These are phyloP conservation scores for Pseudochirops cupreus DNA, from an alignment of 2,797 vertebrate species.

Conservation along the genomic window DNA sequence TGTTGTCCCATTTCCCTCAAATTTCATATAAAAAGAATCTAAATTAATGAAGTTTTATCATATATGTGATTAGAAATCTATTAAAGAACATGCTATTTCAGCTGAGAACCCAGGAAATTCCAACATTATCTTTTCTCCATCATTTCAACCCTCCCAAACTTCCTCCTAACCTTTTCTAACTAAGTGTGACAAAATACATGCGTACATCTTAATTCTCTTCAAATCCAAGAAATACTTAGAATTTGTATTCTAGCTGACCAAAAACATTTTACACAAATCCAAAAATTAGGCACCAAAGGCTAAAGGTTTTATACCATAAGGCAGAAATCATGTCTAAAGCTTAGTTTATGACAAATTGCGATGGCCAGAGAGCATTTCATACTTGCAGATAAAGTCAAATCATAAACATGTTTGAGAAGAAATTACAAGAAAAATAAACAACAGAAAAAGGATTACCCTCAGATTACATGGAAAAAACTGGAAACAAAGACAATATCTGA, in stretches of 20 bases:
- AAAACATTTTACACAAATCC: not conserved
- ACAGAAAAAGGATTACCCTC: not conserved
- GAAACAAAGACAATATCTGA: constrained; percentile 42
- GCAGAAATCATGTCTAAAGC: constrained; percentile 38
- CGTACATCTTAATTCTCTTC: not conserved
- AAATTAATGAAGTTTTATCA: constrained; percentile 24
- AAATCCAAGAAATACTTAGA: not conserved
- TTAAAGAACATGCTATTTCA: constrained; percentile 27
- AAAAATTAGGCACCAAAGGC: not conserved
- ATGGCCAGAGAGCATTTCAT: not conserved
- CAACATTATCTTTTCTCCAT: constrained; percentile 43
- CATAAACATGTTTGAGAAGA: constrained; percentile 30
- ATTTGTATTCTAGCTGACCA: not conserved
- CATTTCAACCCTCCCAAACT: not conserved
- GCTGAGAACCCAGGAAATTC: constrained; percentile 36
- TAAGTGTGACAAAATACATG: not conserved
- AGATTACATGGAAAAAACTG: not conserved
- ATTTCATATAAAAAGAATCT: constrained; percentile 13
- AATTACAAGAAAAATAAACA: not conserved
- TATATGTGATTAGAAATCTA: constrained; percentile 23
- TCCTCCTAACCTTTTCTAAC: constrained; percentile 14
- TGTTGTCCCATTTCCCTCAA: constrained; percentile 22
- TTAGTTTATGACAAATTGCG: constrained; percentile 32
- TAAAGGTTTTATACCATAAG: not conserved
- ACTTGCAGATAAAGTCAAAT: constrained; percentile 28